These are phyloP conservation scores for Pristionchus japonicus DNA, from an alignment of 2,888 invertebrate genomes.

Conservation along the genomic window DNA sequence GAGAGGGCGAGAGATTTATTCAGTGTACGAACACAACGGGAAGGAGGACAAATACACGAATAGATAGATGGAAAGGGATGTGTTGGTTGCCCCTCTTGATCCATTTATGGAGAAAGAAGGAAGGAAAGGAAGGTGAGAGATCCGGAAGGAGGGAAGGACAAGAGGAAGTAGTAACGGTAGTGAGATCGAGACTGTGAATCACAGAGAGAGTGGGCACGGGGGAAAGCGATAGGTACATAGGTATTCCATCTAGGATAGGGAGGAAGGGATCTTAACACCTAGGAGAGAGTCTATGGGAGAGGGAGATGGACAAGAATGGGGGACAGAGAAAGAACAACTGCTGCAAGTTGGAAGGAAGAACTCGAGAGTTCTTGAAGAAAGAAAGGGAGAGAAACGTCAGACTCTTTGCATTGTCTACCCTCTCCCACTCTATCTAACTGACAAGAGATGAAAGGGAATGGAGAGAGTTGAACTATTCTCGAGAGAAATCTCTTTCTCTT, in stretches of 20 bases:
- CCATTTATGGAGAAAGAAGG: neutral
- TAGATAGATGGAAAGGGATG: too few species aligned
- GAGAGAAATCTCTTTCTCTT: neutral
- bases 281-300: neutral
- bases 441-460: too few species aligned
- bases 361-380: conserved; percentile 28
- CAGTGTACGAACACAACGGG: conserved; percentile 3
- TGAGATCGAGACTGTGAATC: neutral
- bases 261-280: neutral
- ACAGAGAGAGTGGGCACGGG: neutral
- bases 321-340: conserved; percentile 20
- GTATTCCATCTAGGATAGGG: neutral
- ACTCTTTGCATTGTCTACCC: too few species aligned
- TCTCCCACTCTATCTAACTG: too few species aligned
- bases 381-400: neutral
- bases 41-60: conserved; percentile 17
- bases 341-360: conserved; percentile 27
- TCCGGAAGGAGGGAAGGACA: neutral
- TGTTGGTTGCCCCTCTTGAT: conserved; percentile 12
- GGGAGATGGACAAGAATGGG: neutral
- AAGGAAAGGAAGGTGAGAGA: neutral
- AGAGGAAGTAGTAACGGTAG: neutral
- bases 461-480: too few species aligned
- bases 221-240: neutral
- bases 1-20: conserved; percentile 5